These are phyloP conservation scores for Tipula vernalis DNA, from an alignment of 2,888 invertebrate species.

Conservation along the genomic window DNA sequence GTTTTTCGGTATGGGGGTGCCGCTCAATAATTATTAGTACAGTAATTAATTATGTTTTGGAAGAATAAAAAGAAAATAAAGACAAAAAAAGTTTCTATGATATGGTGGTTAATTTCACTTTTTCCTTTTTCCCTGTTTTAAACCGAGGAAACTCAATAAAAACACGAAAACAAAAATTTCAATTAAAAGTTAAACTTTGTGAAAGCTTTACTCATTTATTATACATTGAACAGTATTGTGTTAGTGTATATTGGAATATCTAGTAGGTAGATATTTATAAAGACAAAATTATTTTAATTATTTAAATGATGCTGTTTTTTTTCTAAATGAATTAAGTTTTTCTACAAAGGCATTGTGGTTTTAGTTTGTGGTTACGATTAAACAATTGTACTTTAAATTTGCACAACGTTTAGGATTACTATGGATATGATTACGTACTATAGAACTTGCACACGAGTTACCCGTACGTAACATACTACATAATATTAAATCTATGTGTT, in stretches of 20 bases:
- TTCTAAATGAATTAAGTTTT: too few species aligned
- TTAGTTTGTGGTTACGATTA: too few species aligned
- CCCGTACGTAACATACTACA: too few species aligned
- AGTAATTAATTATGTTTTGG: neutral
- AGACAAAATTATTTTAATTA: neutral
- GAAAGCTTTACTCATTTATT: neutral
- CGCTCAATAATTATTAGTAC: neutral
- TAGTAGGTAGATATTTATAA: neutral
- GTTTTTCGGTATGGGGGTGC: neutral
- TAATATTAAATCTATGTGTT: too few species aligned
- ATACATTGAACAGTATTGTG: neutral
- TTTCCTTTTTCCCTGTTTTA: neutral
- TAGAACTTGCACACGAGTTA: too few species aligned
- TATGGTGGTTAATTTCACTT: neutral
- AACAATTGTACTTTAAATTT: too few species aligned
- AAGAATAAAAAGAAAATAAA: neutral
- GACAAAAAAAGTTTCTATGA: neutral
- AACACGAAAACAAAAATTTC: neutral
- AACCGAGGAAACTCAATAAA: neutral
- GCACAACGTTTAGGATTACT: too few species aligned
- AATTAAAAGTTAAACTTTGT: constrained; percentile 4
- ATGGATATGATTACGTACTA: too few species aligned
- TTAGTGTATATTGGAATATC: neutral
- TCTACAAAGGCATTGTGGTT: too few species aligned
- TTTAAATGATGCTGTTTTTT: too few species aligned